Evolutionary conservation across 2,113 vertebrate species (phyloP), one percentile per base, ranked within the genome.

Genomic region (Pygoscelis antarcticus): DNA sequence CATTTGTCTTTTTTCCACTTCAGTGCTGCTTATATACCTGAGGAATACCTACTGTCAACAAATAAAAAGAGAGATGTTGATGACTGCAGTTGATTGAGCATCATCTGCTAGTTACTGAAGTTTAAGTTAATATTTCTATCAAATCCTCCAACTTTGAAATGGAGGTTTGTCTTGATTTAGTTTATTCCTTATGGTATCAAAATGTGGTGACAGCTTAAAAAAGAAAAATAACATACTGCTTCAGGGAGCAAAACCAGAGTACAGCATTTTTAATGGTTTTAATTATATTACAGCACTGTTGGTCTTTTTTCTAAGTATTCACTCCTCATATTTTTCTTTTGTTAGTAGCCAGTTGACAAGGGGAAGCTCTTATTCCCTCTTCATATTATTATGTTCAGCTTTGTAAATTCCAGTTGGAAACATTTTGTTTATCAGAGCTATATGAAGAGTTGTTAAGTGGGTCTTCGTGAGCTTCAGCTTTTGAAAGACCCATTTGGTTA

Each of bases 241-340:
- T 96, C 91, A 93, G 94, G 97, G 95, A 97, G 87, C 84, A 97
- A 97, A 97, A 95, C 94, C 95, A 97, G 87, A 97, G 75, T 97
- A 97, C 96, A 92, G 68, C 54, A 92, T 81, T 96, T 95, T 91
- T 97, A 97, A 96, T 97, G 97, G 96, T 96, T 97, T 97, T 97
- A 97, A 97, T 97, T 96, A 96, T 91, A 95, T 91, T 97, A 88
- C 93, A 97, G 78, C 87, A 83, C 78, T 96, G 71, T 70, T 93
- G 76, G 42, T 90, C 54, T 96, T 94, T 96, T 96, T 94, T 79
- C 70, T 10, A 66, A 97, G 72, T 81, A 96, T 97, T 97, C 96
- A 68, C 95, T 96, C 94, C 95, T 96, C 96, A 90, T 96, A 96
- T 97, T 94, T 97, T 97, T 96, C 90, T 94, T 96, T 88, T 88